Evolutionary conservation across 2,113 vertebrate species (phyloP).

Genomic region (Mus pahari): DNA sequence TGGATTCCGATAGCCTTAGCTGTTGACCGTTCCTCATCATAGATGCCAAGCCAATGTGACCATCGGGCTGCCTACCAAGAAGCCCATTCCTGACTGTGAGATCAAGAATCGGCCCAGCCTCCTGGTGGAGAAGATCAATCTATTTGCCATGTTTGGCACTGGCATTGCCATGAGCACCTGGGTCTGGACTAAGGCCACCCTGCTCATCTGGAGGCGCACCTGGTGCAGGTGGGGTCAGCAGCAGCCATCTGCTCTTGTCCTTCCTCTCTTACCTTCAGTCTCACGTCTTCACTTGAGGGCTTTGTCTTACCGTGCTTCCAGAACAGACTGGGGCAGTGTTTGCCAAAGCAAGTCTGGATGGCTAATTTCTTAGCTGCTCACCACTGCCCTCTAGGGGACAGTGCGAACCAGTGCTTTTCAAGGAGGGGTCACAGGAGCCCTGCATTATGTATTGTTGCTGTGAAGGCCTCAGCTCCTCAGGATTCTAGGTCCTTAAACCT

Average conservation of each 20-base stretch:
- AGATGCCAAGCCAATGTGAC: constrained; percentile 99
- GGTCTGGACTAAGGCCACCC: constrained; percentile 99
- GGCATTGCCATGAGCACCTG: constrained; percentile 99
- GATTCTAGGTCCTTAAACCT: background rate
- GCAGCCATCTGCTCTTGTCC: accelerated
- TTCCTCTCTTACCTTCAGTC: background rate
- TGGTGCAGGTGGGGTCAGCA: constrained; percentile 93
- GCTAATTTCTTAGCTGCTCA: constrained; percentile 27
- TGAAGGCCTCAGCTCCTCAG: background rate
- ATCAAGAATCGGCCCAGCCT: constrained; percentile 98
- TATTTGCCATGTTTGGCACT: constrained; percentile 99
- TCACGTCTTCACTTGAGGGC: background rate
- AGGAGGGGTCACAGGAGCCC: background rate
- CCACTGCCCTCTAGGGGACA: constrained; percentile 64
- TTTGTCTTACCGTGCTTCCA: background rate
- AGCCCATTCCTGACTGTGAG: constrained; percentile 95
- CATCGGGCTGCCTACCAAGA: constrained; percentile 96
- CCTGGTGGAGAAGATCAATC: constrained; percentile 98
- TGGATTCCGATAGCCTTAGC: background rate
- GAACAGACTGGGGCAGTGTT: background rate
- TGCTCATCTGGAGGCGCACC: constrained; percentile 98
- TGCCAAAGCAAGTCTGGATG: background rate
- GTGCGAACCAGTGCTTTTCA: background rate
- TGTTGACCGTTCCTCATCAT: background rate
- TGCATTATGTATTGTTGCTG: background rate